Percentiles rank a stretch among this genome's conserved stretches.
Conservation (phyloP, 2,113 vertebrate species). For the Pseudopipra pipra region DNA sequence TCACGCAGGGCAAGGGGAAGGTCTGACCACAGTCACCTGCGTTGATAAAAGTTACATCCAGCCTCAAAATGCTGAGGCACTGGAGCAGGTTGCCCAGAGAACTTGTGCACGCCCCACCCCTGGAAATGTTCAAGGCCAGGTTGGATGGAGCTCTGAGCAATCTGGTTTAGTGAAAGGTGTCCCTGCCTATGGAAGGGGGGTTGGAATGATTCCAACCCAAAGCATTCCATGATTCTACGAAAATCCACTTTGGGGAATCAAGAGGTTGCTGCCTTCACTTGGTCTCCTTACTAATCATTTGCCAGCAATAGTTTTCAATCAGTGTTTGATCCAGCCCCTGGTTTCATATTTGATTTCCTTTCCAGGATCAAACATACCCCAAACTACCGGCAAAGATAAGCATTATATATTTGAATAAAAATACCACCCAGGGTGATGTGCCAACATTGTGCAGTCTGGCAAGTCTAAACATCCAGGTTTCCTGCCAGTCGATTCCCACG, state of each 20-base stretch:
- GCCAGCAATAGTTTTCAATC: not conserved
- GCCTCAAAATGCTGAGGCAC: not conserved
- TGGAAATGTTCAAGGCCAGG: not conserved
- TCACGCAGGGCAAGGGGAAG: fast-evolving
- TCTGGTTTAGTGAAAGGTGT: not conserved
- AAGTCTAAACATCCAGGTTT: fast-evolving
- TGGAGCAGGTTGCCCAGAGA: not conserved
- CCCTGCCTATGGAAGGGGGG: not conserved
- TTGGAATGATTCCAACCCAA: not conserved
- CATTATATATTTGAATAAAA: not conserved
- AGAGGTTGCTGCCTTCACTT: not conserved
- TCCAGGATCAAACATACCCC: not conserved
- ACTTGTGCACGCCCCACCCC: not conserved
- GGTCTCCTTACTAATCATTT: fast-evolving
- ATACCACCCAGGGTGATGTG: not conserved
- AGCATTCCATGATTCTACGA: not conserved
- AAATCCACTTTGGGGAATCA: not conserved
- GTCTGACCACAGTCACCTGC: not conserved
- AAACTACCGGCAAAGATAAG: not conserved
- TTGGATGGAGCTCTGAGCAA: not conserved
- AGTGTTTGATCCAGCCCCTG: not conserved
- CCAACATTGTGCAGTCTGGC: fast-evolving
- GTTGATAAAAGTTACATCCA: not conserved
- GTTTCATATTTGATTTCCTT: not conserved
- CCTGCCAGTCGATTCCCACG: fast-evolving